phyloP scores from a whole-genome alignment of 2,797 vertebrate genomes.

The Adelosebastes latens region DNA sequence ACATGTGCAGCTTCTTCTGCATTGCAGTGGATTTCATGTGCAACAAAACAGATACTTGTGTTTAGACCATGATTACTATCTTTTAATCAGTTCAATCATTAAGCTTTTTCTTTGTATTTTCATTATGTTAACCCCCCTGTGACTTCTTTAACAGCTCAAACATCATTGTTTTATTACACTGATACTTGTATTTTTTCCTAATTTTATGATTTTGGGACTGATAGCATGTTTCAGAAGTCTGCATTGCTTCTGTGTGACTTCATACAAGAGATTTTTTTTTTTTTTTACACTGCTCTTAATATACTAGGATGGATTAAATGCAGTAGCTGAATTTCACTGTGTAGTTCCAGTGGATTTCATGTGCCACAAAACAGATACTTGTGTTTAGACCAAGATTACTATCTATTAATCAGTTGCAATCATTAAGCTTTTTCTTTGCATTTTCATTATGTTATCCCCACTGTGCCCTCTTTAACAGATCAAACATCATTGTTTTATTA shows the following conservation, averaged over 20 bases:
- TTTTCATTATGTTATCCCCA: not conserved
- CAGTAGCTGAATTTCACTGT: too few relatives aligned
- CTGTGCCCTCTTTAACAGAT: not conserved
- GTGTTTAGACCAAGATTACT: not conserved
- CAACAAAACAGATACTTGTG: not conserved
- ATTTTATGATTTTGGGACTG: too few relatives aligned
- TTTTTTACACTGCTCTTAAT: too few relatives aligned
- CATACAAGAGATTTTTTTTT: too few relatives aligned
- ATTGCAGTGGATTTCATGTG: conserved; percentile 47
- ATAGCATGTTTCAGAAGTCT: too few relatives aligned
- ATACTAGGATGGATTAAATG: too few relatives aligned
- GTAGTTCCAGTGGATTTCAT: conserved; percentile 37
- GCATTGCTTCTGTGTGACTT: too few relatives aligned
- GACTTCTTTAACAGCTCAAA: not conserved
- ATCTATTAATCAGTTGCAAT: not conserved
- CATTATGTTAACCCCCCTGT: not conserved
- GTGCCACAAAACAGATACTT: not conserved
- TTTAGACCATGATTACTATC: not conserved
- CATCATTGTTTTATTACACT: not conserved
- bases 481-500: not conserved
- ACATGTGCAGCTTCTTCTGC: conserved; percentile 34
- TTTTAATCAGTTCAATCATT: not conserved
- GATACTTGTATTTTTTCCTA: too few relatives aligned
- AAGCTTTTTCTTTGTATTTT: not conserved
- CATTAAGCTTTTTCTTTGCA: not conserved